Evolutionary conservation across 2,113 vertebrate genomes (phyloP).

Genomic region (Cyprinodon tularosa): DNA sequence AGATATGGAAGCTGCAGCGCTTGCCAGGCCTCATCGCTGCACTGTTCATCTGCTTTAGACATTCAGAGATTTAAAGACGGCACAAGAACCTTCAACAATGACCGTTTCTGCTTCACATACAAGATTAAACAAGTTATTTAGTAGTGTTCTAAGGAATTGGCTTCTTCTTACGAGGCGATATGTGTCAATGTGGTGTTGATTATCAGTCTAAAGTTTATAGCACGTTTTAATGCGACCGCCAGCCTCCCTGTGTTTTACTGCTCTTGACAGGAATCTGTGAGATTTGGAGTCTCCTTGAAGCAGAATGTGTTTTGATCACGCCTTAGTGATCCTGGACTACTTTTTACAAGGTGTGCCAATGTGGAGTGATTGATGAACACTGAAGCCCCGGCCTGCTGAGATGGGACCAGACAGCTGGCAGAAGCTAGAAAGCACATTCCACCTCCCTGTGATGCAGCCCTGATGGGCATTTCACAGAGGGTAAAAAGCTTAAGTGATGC

Average conservation of each 20-base stretch:
- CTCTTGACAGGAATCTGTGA: constrained; percentile 27
- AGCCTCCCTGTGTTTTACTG: constrained; percentile 27
- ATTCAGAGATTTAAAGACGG: constrained; percentile 17
- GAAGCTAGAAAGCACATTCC: constrained; percentile 40
- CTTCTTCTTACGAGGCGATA: background rate
- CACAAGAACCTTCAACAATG: constrained; percentile 24
- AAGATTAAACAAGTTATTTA: background rate
- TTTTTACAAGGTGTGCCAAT: constrained; percentile 25
- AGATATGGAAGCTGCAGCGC: constrained; percentile 16
- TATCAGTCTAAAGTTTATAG: background rate
- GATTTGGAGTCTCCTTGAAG: constrained; percentile 41
- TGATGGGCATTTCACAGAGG: background rate
- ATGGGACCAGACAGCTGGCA: constrained; percentile 20
- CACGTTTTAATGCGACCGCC: constrained; percentile 10
- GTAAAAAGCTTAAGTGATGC: constrained; percentile 17
- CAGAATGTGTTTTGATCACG: constrained; percentile 56
- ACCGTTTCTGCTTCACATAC: constrained; percentile 1
- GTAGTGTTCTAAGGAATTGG: background rate
- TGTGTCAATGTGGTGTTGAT: background rate
- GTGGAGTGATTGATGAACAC: constrained; percentile 50
- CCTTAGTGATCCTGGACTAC: constrained; percentile 37
- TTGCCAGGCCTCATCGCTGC: constrained; percentile 10
- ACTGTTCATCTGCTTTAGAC: constrained; percentile 19
- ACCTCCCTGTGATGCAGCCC: constrained; percentile 24
- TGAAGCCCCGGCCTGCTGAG: constrained; percentile 28